Percentiles rank a stretch among this genome's conserved stretches.
Conservation (phyloP, 1,140 invertebrate genomes). For the Popillia japonica region DNA sequence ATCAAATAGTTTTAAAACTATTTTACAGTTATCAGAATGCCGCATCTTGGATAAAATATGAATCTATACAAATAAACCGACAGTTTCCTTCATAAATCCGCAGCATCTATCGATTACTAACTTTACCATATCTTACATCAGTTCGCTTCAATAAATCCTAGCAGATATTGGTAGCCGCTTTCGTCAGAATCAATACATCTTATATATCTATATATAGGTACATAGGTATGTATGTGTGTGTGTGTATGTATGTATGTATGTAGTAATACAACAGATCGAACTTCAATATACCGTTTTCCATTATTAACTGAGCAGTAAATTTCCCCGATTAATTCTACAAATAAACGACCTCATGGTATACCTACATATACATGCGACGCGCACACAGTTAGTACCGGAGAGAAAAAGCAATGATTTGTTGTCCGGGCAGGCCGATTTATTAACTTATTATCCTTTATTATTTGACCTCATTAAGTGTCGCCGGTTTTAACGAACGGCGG, state of each 20-base stretch:
- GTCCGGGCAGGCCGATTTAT: slow-evolving; percentile 45
- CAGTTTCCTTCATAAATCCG: no score
- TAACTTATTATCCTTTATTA: slow-evolving; percentile 47
- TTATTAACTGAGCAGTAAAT: slow-evolving; percentile 41
- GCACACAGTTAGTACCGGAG: neutral
- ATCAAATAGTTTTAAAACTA: no score
- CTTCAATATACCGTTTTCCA: slow-evolving; percentile 7
- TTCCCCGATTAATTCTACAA: slow-evolving; percentile 38
- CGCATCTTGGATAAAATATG: no score
- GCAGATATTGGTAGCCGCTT: neutral
- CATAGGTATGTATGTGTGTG: no score
- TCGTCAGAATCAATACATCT: neutral
- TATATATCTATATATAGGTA: no score
- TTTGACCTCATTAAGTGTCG: slow-evolving; percentile 49
- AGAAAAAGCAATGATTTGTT: slow-evolving; percentile 40
- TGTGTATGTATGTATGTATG: neutral
- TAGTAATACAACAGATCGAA: neutral
- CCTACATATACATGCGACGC: neutral
- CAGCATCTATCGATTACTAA: no score
- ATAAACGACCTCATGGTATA: neutral
- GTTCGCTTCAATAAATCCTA: neutral
- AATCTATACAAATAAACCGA: no score
- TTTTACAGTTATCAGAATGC: no score
- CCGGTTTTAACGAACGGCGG: slow-evolving; percentile 43
- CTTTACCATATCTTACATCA: neutral